These are phyloP conservation scores for Mystacides longicornis DNA, from an alignment of 2,888 invertebrate genomes.

Conservation along the genomic window DNA sequence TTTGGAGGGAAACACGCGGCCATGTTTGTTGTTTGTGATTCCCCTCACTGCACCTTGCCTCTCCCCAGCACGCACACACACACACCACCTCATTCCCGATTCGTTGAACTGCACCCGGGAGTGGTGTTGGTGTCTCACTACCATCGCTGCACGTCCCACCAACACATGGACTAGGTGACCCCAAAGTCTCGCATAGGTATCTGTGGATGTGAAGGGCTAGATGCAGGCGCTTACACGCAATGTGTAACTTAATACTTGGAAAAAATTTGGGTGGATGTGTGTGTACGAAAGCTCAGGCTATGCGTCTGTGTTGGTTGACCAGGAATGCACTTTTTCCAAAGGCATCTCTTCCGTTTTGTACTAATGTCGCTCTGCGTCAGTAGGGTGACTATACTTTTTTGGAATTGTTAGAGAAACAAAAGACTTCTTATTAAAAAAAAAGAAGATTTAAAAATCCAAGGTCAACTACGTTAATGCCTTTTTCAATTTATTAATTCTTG, in stretches of 20 bases:
- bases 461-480: background rate
- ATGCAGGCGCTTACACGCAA: too few relatives aligned
- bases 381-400: background rate
- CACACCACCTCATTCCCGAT: background rate
- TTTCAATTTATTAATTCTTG: too few relatives aligned
- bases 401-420: background rate
- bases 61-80: conserved; percentile 3
- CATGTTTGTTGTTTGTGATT: conserved; percentile 14
- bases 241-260: too few relatives aligned
- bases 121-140: too few relatives aligned
- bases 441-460: background rate
- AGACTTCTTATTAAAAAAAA: background rate
- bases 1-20: conserved; percentile 25
- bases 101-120: background rate
- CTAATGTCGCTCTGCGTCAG: too few relatives aligned
- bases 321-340: conserved; percentile 16
- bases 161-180: too few relatives aligned
- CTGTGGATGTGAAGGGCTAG: too few relatives aligned
- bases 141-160: too few relatives aligned
- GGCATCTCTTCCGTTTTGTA: conserved; percentile 9
- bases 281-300: too few relatives aligned
- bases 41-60: conserved; percentile 10
- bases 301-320: conserved; percentile 15
- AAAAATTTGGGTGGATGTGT: too few relatives aligned
- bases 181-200: too few relatives aligned